Conservation (phyloP, 2,888 invertebrate species). For the Gymnocheta viridis region DNA sequence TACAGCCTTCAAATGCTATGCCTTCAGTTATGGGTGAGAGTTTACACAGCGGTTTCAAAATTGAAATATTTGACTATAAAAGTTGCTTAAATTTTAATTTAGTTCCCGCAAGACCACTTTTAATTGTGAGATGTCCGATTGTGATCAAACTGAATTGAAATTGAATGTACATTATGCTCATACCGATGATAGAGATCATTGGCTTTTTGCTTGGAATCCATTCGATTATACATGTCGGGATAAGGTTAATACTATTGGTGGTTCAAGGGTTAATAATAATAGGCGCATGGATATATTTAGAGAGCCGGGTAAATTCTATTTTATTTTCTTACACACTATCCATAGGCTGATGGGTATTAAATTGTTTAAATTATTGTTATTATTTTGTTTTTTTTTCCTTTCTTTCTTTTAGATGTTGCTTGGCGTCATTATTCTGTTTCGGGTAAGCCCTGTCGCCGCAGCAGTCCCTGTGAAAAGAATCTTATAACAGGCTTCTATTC, state of each 20-base stretch:
- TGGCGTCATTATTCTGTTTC: constrained; percentile 91
- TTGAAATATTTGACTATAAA: too few species aligned
- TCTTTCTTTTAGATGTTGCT: constrained; percentile 82
- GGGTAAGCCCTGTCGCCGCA: constrained; percentile 89
- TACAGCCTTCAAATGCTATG: constrained; percentile 87
- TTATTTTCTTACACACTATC: neutral
- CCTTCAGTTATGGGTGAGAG: constrained; percentile 88
- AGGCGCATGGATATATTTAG: constrained; percentile 82
- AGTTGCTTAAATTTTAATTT: neutral
- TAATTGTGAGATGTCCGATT: constrained; percentile 90
- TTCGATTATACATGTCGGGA: constrained; percentile 87
- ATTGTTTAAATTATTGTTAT: neutral
- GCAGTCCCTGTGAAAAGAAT: constrained; percentile 88
- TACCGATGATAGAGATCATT: constrained; percentile 85
- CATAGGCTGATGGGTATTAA: neutral
- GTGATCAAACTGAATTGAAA: constrained; percentile 89
- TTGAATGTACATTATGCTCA: constrained; percentile 88
- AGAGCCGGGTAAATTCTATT: constrained; percentile 80
- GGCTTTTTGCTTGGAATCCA: constrained; percentile 90
- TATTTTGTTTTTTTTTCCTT: neutral
- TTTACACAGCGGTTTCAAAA: neutral
- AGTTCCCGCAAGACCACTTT: constrained; percentile 80
- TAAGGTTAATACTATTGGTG: constrained; percentile 82
- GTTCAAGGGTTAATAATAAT: constrained; percentile 81
- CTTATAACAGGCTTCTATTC: constrained; percentile 91